These are phyloP conservation scores for Bathynomus jamesi DNA, from an alignment of 1,140 invertebrate genomes.

Conservation along the genomic window DNA sequence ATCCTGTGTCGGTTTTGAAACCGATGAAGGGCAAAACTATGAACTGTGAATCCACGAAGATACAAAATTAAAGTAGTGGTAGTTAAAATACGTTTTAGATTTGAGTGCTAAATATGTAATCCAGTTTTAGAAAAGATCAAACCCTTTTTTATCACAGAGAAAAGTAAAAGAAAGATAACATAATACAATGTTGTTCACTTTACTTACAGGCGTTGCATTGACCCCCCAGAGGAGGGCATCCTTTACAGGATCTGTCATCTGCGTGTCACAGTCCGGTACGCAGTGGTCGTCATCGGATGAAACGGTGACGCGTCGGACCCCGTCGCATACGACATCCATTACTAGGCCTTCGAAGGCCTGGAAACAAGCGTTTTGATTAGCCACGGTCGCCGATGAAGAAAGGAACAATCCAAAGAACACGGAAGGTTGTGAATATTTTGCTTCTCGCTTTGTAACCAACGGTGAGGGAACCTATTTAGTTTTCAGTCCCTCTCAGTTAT, in stretches of 20 bases:
- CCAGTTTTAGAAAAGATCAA: too few relatives aligned
- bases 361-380: not conserved
- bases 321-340: not conserved
- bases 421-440: not conserved
- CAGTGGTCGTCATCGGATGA: not conserved
- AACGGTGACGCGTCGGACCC: not conserved
- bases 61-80: too few relatives aligned
- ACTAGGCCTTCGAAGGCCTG: not conserved
- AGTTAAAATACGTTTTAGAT: too few relatives aligned
- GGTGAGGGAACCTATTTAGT: too few relatives aligned
- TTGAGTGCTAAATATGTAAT: too few relatives aligned
- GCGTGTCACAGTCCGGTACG: not conserved
- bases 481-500: too few relatives aligned
- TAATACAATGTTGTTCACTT: not conserved
- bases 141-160: too few relatives aligned
- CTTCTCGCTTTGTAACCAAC: too few relatives aligned
- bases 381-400: not conserved
- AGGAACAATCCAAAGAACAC: not conserved
- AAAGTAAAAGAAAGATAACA: not conserved
- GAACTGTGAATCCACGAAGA: too few relatives aligned
- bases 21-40: too few relatives aligned
- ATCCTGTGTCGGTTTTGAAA: too few relatives aligned
- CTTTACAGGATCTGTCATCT: not conserved
- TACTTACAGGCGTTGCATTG: not conserved
- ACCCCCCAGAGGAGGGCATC: not conserved